Evolutionary conservation across 2,888 invertebrate genomes (phyloP).

Genomic region (Elegia similella): DNA sequence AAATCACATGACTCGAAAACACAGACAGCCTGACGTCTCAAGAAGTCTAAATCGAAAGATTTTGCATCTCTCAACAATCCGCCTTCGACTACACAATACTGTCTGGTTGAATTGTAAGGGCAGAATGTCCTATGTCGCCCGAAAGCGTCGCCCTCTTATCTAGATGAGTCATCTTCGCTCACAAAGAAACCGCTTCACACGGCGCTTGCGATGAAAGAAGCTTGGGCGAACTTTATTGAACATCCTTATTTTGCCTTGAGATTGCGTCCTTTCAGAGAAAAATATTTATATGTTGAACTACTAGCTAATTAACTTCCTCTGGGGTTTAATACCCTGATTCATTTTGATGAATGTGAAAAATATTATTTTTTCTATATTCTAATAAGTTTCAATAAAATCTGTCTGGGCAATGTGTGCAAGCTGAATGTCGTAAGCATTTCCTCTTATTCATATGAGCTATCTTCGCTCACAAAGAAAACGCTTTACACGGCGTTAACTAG

Average conservation of each 20-base stretch:
- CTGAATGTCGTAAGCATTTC: conserved; percentile 52
- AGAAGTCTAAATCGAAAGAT: background rate
- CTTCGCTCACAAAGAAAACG: conserved; percentile 51
- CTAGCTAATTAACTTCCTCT: too few species aligned
- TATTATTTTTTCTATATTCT: too few species aligned
- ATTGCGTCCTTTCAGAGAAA: too few species aligned
- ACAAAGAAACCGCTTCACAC: conserved; percentile 53
- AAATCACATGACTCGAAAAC: too few species aligned
- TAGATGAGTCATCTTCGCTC: conserved; percentile 70
- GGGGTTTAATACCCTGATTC: too few species aligned
- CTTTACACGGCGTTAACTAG: conserved; percentile 39
- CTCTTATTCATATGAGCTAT: conserved; percentile 79
- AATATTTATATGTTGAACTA: background rate
- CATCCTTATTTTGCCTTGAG: too few species aligned
- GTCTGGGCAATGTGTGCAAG: conserved; percentile 25
- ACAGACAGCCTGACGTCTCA: too few species aligned
- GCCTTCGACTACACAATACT: conserved; percentile 25
- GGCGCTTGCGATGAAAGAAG: conserved; percentile 41
- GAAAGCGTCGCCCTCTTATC: conserved; percentile 74
- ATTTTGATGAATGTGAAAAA: too few species aligned
- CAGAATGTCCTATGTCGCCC: conserved; percentile 36
- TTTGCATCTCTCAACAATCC: background rate
- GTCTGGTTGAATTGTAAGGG: conserved; percentile 32
- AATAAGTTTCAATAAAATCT: background rate
- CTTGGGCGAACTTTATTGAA: conserved; percentile 49